Base-by-base conservation (phyloP, 2,888 invertebrate genomes). In the Cynaeus angustus region DNA sequence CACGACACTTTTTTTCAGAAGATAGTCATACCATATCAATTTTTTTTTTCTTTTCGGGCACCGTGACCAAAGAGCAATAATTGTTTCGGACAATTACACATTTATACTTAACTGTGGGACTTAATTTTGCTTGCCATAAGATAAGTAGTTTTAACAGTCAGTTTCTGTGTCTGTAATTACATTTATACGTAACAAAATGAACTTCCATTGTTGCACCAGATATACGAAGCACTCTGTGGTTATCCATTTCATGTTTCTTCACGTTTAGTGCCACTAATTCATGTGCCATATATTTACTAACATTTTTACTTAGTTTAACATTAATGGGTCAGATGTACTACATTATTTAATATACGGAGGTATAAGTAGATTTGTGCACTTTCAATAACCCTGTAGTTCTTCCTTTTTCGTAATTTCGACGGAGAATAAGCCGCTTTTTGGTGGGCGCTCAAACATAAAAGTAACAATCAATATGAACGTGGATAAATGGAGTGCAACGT, bases 381-480 rank as follows among this genome's bases (percentile, higher is more conserved):
- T 62, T 21, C 21, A 38, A 38, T 48, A 61, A 48, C 61, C 59
- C 61, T 48, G 14, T 43, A 21, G 46, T 10, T 5, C 12, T 14
- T 28, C 12, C 41, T 58, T 38, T 14, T 6, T 28, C 21, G 21
- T 21, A n/a, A n/a, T n/a, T n/a, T n/a, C n/a, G n/a, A n/a, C 21
- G 21, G 1, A 4, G 21, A 33, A 7, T 33, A 33, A 7, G 26
- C 38, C 43, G 14, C 10, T 58, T 21, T 13, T 43, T 13, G 12
- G 14, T 9, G n/a, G 53, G 53, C 1, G 26, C 9, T 7, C 6
- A 7, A 9, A 33, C n/a, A 9, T 2, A 1, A 9, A 33, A n/a
- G 9, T 33, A 37, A 3, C 33, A 59, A 55, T 55, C 77, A 78
- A 77, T 78, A 79, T 79, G 79, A 79, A 75, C 77, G 79, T 79